These are phyloP conservation scores for Pycnonotus jocosus DNA, from an alignment of 2,113 vertebrate species.

Conservation along the genomic window DNA sequence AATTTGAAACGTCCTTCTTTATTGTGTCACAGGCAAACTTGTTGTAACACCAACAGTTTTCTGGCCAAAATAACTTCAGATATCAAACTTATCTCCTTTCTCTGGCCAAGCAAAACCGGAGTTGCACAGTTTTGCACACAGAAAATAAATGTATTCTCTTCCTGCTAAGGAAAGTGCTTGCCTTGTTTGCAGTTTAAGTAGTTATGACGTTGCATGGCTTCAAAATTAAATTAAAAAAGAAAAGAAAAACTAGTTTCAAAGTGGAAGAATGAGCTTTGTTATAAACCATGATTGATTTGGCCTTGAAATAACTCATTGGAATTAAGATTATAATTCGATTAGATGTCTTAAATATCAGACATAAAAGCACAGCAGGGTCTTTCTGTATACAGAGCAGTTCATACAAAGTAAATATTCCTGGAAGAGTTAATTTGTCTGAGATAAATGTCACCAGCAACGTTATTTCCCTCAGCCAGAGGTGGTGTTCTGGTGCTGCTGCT, in stretches of 20 bases:
- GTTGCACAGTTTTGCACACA: neutral
- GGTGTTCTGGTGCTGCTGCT: neutral
- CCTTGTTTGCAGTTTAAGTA: neutral
- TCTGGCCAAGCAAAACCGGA: neutral
- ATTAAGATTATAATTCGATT: neutral
- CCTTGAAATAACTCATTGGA: neutral
- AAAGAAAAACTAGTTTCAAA: neutral
- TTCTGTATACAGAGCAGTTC: neutral
- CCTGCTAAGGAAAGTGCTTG: neutral
- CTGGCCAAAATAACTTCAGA: neutral
- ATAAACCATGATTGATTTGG: neutral
- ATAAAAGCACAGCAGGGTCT: neutral
- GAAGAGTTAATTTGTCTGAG: neutral
- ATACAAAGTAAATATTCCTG: neutral
- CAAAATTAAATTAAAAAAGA: neutral
- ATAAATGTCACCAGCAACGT: neutral
- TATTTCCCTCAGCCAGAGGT: neutral
- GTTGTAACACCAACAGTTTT: neutral
- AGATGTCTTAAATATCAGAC: no score
- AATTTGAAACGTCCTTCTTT: neutral
- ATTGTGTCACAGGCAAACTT: neutral
- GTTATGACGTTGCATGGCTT: neutral
- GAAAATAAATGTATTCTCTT: neutral
- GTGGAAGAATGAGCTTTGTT: neutral
- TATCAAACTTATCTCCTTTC: neutral